Evolutionary conservation across 2,888 invertebrate species (phyloP).

Genomic region (Melieria picta): DNA sequence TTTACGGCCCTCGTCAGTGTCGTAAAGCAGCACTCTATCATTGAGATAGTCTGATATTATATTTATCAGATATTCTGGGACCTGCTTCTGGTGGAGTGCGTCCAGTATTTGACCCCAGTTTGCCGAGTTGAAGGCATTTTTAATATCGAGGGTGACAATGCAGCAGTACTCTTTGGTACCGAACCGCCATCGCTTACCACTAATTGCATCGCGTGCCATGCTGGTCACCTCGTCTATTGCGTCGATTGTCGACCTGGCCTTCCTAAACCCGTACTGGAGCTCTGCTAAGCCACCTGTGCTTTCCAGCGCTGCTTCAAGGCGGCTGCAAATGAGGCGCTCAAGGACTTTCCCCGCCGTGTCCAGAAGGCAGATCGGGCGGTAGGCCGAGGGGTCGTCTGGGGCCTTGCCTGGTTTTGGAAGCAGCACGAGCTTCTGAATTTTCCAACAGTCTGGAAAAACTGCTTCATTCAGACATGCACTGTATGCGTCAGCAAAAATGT

Average conservation of each 20-base stretch:
- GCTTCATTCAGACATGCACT: too few relatives aligned
- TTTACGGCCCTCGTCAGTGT: too few relatives aligned
- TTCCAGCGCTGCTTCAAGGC: background rate
- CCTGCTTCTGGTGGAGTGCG: background rate
- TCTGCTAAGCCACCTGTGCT: background rate
- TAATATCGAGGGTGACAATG: conserved; percentile 14
- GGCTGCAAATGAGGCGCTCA: conserved; percentile 9
- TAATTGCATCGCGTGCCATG: conserved; percentile 13
- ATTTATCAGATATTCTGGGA: too few relatives aligned
- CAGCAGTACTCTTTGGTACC: conserved; percentile 6
- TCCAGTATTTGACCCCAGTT: conserved; percentile 21
- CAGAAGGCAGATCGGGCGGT: too few relatives aligned
- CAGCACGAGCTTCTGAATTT: too few relatives aligned
- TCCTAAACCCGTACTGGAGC: conserved; percentile 28
- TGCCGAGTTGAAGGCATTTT: conserved; percentile 34
- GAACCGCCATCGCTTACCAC: conserved; percentile 21
- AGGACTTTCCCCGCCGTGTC: conserved; percentile 20
- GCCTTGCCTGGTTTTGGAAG: too few relatives aligned
- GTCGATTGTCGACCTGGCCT: conserved; percentile 19
- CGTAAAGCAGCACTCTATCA: too few relatives aligned
- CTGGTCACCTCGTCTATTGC: conserved; percentile 3
- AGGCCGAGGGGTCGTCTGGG: too few relatives aligned
- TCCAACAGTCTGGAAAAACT: too few relatives aligned
- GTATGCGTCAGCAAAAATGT: too few relatives aligned
- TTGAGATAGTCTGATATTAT: too few relatives aligned